A percentile compares a stretch with the other conserved stretches of the same genome.
phyloP scores from a whole-genome alignment of 2,797 vertebrate species.

The Momotus momota region DNA sequence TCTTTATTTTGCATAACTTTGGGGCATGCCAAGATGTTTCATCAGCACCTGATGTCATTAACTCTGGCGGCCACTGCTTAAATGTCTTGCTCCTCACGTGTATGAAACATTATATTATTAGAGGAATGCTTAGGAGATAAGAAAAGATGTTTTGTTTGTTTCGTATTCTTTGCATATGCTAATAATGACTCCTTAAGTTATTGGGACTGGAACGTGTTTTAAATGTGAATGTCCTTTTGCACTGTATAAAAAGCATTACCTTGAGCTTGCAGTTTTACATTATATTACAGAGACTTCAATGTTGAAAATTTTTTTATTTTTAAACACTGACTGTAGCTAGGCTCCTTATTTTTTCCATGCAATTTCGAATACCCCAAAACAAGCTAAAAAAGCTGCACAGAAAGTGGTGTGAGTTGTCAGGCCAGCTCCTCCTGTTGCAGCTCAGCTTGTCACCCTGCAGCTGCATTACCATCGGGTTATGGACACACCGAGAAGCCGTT shows the following conservation, averaged over 20 bases:
- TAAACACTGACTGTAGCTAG: not conserved
- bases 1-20: conserved; percentile 75
- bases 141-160: not conserved
- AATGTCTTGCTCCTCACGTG: conserved; percentile 39
- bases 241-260: not conserved
- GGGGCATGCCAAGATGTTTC: conserved; percentile 45
- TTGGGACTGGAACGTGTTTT: conserved; percentile 11
- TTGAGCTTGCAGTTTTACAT: not conserved
- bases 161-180: conserved; percentile 11
- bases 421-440: not conserved
- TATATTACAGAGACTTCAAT: not conserved
- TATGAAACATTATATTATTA: conserved; percentile 42
- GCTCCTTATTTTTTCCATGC: not conserved
- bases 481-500: rapidly evolving
- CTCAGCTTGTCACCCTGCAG: not conserved
- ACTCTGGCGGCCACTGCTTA: conserved; percentile 27
- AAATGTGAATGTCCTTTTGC: not conserved
- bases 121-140: conserved; percentile 19
- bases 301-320: conserved; percentile 7
- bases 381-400: not conserved
- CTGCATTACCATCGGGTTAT: not conserved
- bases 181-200: conserved; percentile 32
- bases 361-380: not conserved
- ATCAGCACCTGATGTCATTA: conserved; percentile 70
- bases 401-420: not conserved